phyloP scores from a whole-genome alignment of 2,888 invertebrate species.

The Tolmerus cingulatus region DNA sequence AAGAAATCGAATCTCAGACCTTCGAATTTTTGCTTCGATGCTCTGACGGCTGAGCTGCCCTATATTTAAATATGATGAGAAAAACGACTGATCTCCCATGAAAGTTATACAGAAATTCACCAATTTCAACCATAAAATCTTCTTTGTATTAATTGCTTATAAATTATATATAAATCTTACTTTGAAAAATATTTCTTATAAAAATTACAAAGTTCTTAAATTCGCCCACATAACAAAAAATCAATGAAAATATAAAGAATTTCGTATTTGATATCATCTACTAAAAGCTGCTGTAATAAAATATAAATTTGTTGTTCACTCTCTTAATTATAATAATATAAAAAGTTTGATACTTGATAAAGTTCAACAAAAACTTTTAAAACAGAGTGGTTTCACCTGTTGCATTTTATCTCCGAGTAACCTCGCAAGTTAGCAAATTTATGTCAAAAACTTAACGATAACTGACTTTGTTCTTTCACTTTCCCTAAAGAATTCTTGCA shows the following conservation, averaged over 20 bases:
- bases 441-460: neutral
- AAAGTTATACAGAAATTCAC: too few species aligned
- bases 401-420: neutral
- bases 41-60: too few species aligned
- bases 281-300: neutral
- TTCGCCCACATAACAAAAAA: too few species aligned
- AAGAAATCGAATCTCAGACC: too few species aligned
- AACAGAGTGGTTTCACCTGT: neutral
- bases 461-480: neutral
- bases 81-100: too few species aligned
- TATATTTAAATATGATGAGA: too few species aligned
- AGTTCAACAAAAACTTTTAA: neutral
- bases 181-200: too few species aligned
- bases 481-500: neutral
- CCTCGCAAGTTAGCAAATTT: neutral
- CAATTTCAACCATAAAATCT: too few species aligned
- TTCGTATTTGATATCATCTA: neutral
- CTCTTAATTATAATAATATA: neutral
- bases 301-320: neutral
- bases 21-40: too few species aligned
- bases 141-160: too few species aligned
- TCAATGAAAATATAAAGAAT: neutral
- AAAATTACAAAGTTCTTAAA: neutral
- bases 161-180: too few species aligned
- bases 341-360: neutral